Evolutionary conservation across 2,888 invertebrate genomes (phyloP), one percentile per base, ranked within the genome.

Genomic region (Agapetus fuscipes): DNA sequence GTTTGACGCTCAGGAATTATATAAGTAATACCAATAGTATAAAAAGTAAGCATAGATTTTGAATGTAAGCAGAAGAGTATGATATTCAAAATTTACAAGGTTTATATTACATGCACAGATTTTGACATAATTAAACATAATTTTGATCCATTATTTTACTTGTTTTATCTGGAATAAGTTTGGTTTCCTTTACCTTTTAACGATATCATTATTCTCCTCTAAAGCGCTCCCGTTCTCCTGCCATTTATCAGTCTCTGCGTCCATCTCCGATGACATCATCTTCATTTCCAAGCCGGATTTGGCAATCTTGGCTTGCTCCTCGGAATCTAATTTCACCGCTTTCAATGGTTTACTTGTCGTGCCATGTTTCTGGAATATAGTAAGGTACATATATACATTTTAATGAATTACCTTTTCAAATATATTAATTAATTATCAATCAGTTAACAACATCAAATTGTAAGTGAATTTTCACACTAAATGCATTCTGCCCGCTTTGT

Each of bases 221-320:
- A 80, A 67, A 50, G 78, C 79, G 25, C 80, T 77, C 4, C 75
- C 77, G 49, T 67, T 72, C 48, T 73, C 73, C 57, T 91, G 88
- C 95, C 95, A 96, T 62, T 93, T 93, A 54, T 95, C 93, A 48
- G 94, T 89, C 66, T 95, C 94, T 6, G 94, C 90, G 58, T 90
- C 90, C 82, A 89, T 85, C 69, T 95, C 95, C 39, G 90, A 91
- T 15, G 94, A 70, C 59, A 91, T 85, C 64, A 93, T 74, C 67
- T 97, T 97, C 91, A 95, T 93, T 66, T 96, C 96, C 48, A 95
- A 66, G 17, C 95, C 96, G 36, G 93, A 83, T 65, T 95, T 95
- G 3, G 95, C 94, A 54, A 95, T 94, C 68, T 94, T 93, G 32
- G 93, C 94, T 70, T 95, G 93, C 58, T 96, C 95, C 66, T 95